phyloP scores from a whole-genome alignment of 1,140 invertebrate genomes.

The Lasaia peninsularis region DNA sequence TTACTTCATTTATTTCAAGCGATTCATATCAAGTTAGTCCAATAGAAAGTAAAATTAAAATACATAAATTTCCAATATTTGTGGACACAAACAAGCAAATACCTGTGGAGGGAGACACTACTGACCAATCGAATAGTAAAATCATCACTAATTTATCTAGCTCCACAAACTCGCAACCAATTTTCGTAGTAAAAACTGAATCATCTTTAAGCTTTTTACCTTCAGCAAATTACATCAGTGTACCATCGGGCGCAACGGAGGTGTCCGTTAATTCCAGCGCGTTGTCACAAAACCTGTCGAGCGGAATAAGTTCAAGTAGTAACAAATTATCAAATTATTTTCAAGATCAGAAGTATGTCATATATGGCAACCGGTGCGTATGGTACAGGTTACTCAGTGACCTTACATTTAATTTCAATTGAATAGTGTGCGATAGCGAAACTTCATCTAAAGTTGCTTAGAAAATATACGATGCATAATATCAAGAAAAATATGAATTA shows the following conservation, averaged over 20 bases:
- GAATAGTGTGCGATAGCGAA: too few relatives aligned
- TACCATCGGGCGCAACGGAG: slow-evolving; percentile 30
- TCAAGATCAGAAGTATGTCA: not conserved
- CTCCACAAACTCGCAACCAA: slow-evolving; percentile 13
- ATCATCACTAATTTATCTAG: not conserved
- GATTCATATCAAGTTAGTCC: not conserved
- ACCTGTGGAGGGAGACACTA: not conserved
- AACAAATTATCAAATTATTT: not conserved
- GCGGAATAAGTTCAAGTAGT: not conserved
- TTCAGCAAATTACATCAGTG: slow-evolving; percentile 25
- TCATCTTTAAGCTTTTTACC: slow-evolving; percentile 34
- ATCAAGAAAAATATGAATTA: too few relatives aligned
- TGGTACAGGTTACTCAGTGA: too few relatives aligned
- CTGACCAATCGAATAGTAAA: not conserved
- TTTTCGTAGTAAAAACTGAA: slow-evolving; percentile 29
- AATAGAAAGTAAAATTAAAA: not conserved
- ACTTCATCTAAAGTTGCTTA: too few relatives aligned
- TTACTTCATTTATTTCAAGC: not conserved
- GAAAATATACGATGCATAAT: too few relatives aligned
- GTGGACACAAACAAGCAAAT: not conserved
- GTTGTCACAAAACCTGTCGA: not conserved
- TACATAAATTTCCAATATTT: not conserved
- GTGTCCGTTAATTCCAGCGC: slow-evolving; percentile 15
- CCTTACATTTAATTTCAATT: too few relatives aligned
- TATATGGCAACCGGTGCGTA: not conserved